A percentile compares a stretch with the other conserved stretches of the same genome.
Evolutionary conservation across 1,140 invertebrate genomes (phyloP).

Genomic region (Pseudobourletiella spinata): DNA sequence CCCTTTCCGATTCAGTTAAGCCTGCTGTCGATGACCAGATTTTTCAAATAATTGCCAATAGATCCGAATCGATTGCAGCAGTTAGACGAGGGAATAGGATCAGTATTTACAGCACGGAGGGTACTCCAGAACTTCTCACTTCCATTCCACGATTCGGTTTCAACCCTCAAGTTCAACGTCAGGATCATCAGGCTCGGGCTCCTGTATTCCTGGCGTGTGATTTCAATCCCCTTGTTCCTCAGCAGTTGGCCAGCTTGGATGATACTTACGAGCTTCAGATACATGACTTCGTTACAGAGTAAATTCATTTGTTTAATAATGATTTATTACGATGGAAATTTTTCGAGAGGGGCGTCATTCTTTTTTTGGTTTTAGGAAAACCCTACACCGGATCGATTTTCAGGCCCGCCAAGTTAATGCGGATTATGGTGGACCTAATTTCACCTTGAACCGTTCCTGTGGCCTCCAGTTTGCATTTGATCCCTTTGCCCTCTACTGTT

Average conservation of each 20-base stretch:
- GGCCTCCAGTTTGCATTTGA: conserved; percentile 6
- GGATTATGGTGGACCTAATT: conserved; percentile 16
- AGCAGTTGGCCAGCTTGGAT: conserved; percentile 21
- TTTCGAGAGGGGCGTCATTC: not conserved
- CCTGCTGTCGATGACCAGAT: conserved; percentile 20
- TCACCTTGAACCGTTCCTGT: conserved; percentile 13
- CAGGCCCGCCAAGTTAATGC: too few relatives aligned
- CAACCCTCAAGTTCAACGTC: too few relatives aligned
- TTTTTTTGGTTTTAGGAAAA: not conserved
- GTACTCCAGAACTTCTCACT: conserved; percentile 6
- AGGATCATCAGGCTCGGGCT: too few relatives aligned
- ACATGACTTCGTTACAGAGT: conserved; percentile 12
- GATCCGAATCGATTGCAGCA: conserved; percentile 1
- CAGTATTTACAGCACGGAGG: conserved; percentile 19
- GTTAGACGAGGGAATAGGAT: conserved; percentile 28
- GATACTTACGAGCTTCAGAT: conserved; percentile 18
- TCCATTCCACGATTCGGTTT: conserved; percentile 19
- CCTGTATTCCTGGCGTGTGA: conserved; percentile 15
- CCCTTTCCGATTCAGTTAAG: too few relatives aligned
- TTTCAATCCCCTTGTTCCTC: conserved; percentile 11
- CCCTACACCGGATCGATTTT: too few relatives aligned
- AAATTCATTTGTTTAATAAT: conserved; percentile 13
- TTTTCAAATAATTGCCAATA: conserved; percentile 19
- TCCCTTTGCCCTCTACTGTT: conserved; percentile 2
- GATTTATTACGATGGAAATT: not conserved